Percentiles rank a stretch among this genome's conserved stretches.
These are phyloP conservation scores for Eubasilissa splendida DNA, from an alignment of 2,888 invertebrate genomes.

Conservation along the genomic window DNA sequence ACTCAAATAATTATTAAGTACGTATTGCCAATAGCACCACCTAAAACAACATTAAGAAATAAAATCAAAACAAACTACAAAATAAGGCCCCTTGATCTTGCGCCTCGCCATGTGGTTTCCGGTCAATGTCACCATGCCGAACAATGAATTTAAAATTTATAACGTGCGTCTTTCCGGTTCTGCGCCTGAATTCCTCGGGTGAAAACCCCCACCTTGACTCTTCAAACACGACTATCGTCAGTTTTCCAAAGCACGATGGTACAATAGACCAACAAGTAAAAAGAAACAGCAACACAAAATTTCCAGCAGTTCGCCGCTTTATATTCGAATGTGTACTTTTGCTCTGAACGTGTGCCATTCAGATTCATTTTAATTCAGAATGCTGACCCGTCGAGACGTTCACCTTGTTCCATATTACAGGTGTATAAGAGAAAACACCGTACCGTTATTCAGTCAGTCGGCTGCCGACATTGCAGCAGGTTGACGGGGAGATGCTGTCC, in stretches of 20 bases:
- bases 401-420: constrained; percentile 53
- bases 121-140: constrained; percentile 43
- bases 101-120: constrained; percentile 21
- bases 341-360: neutral
- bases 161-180: constrained; percentile 47
- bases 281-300: neutral
- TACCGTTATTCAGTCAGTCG: constrained; percentile 50
- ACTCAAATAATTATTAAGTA: neutral
- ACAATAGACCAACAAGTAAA: neutral
- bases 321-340: neutral
- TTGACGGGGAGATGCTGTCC: neutral
- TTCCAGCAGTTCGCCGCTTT: neutral
- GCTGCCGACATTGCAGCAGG: constrained; percentile 26
- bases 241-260: neutral
- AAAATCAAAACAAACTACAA: constrained; percentile 2
- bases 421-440: constrained; percentile 51
- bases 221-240: constrained; percentile 5
- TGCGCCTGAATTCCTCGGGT: constrained; percentile 41
- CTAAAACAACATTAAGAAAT: neutral
- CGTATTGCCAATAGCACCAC: too few species aligned
- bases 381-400: constrained; percentile 30
- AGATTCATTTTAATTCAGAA: neutral
- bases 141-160: constrained; percentile 13
- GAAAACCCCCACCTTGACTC: constrained; percentile 49
- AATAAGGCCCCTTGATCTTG: neutral